Evolutionary conservation across 2,888 invertebrate species (phyloP).

Genomic region (Nezara viridula): DNA sequence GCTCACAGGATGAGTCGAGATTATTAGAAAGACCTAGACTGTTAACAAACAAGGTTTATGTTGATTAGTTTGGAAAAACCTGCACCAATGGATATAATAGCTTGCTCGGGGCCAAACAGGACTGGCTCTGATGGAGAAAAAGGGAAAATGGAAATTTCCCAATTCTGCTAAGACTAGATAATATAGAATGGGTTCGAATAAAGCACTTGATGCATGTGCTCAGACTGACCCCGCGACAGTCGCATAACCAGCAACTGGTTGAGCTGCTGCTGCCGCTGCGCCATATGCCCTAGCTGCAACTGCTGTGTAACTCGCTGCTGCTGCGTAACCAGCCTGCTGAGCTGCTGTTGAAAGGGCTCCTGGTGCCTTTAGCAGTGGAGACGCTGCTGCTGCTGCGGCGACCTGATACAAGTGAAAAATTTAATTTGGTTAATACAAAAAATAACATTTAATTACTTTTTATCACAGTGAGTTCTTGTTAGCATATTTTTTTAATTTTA

Average conservation of each 20-base stretch:
- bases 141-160: too few relatives aligned
- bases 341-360: constrained; percentile 75
- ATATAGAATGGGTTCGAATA: neutral
- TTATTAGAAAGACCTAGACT: too few relatives aligned
- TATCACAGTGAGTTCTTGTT: neutral
- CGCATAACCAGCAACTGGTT: constrained; percentile 81
- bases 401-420: constrained; percentile 1
- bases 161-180: neutral
- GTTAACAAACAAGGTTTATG: too few relatives aligned
- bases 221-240: constrained; percentile 78
- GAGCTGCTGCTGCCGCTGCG: constrained; percentile 80
- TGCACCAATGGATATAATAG: neutral
- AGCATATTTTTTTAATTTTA: neutral
- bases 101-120: neutral
- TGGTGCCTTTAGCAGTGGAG: constrained; percentile 86
- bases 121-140: too few relatives aligned
- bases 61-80: neutral
- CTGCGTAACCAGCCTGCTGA: constrained; percentile 90
- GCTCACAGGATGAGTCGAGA: too few relatives aligned
- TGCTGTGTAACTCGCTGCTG: constrained; percentile 88
- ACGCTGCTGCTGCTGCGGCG: constrained; percentile 80
- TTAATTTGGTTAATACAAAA: neutral
- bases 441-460: neutral
- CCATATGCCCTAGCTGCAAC: constrained; percentile 87
- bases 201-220: constrained; percentile 27